Evolutionary conservation across 53 echinoderm and acorn worm genomes (phyloP), one percentile per base, ranked within the genome.

Genomic region (Astropecten irregularis): DNA sequence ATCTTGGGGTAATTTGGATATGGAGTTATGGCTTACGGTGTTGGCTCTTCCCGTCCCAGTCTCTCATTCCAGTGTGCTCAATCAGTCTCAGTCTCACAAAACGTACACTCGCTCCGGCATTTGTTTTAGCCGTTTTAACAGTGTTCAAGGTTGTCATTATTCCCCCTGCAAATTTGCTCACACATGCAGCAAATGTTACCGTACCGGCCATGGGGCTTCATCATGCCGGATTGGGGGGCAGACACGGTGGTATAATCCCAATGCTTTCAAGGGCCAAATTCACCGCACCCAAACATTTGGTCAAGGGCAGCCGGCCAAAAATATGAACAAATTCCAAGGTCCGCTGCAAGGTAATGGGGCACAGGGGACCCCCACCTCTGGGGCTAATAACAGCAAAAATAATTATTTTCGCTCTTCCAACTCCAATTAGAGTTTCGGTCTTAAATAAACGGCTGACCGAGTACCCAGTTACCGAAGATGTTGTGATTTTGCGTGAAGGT

Each of bases 361-460:
- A 42, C 42, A 42, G 42, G 6, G 6, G 42, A 42, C 42, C 42
- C 42, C 42, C 11, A 42, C 42, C 42, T 8, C 11, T 42, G 42
- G 42, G 42, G 6, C 6, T 42, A 42, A 11, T 42, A 42, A 11
- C 11, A 42, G 6, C 42, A 42, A 42, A 11, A 42, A 8, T 11
- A 42, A 42, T 42, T 64, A 16, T 33, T 64, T 64, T 64, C 64
- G 64, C 22, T 2, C 64, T 64, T 32, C 64, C 64, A 33, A 64
- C 34, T 3, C 64, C 64, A 64, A 64, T 64, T 64, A 64, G 34
- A 32, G 16, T 64, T 33, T 35, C 14, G 2, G 34, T 64, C 14
- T 36, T 64, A 16, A 33, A 34, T 9, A 15, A 64, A 36, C 34
- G 34, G 35, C 19, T 64, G 64, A 36, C 11, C 7, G 37, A 64